Percentiles rank a stretch among this genome's conserved stretches.
Evolutionary conservation across 2,797 vertebrate genomes (phyloP).

Genomic region (Poeciliopsis gracilis): DNA sequence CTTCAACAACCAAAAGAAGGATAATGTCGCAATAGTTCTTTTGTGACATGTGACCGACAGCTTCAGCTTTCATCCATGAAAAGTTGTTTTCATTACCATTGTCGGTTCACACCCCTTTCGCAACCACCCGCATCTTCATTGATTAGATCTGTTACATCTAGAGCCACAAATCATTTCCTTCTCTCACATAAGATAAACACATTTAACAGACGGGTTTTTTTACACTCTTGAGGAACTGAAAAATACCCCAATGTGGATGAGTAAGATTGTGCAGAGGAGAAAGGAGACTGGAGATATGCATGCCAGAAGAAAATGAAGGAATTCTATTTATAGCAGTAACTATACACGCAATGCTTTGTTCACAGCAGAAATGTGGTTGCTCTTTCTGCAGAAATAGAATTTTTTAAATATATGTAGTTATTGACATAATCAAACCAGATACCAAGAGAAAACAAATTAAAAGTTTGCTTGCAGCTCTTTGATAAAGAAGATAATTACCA

Average conservation of each 20-base stretch:
- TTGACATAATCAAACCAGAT: background rate
- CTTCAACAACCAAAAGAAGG: constrained; percentile 20
- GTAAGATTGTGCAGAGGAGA: background rate
- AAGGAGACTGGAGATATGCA: background rate
- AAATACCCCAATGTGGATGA: background rate
- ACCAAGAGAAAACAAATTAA: background rate
- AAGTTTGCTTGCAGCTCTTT: background rate
- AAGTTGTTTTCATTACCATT: constrained; percentile 45
- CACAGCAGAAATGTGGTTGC: background rate
- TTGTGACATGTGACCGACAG: constrained; percentile 46
- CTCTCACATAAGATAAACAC: constrained; percentile 14
- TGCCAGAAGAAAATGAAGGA: background rate
- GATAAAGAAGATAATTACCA: background rate
- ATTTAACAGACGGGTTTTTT: constrained; percentile 5
- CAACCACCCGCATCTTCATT: constrained; percentile 40
- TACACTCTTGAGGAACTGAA: constrained; percentile 1
- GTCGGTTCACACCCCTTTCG: constrained; percentile 27
- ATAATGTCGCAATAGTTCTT: constrained; percentile 33
- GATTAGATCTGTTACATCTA: constrained; percentile 47
- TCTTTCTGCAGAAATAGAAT: background rate
- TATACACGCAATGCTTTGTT: background rate
- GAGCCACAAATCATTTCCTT: constrained; percentile 30
- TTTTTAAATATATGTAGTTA: background rate
- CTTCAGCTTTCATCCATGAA: constrained; percentile 46
- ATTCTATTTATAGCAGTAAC: background rate